A percentile compares a stretch with the other conserved stretches of the same genome.
These are phyloP conservation scores for Leucoraja erinaceus DNA, from an alignment of 2,113 vertebrate species.

Conservation along the genomic window DNA sequence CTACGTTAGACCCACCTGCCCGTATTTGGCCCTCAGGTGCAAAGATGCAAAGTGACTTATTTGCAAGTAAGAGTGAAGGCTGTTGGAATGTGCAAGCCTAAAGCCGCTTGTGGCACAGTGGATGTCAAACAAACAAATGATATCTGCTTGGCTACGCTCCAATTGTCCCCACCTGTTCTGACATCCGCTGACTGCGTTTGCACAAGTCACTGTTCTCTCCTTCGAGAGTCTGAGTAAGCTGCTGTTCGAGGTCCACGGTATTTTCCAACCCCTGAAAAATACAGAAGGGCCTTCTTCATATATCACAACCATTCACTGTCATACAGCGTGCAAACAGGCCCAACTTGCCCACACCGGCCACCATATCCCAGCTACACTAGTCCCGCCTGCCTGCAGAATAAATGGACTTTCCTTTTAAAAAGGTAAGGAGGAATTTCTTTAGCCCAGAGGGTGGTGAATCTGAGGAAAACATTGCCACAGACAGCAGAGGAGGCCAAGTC, in stretches of 20 bases:
- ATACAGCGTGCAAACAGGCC: too few relatives aligned
- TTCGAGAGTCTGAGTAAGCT: conserved; percentile 35
- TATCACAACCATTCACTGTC: background rate
- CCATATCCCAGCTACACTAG: too few relatives aligned
- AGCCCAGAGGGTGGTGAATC: too few relatives aligned
- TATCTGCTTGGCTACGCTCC: background rate
- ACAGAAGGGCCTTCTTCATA: background rate
- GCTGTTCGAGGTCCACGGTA: conserved; percentile 1
- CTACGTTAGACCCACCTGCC: too few relatives aligned
- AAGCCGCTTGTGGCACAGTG: background rate
- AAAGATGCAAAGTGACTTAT: background rate
- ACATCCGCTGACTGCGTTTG: conserved; percentile 58
- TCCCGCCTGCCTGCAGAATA: too few relatives aligned
- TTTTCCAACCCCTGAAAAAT: conserved; percentile 36
- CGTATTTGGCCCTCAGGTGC: background rate
- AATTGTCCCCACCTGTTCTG: conserved; percentile 56
- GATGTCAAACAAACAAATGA: too few relatives aligned
- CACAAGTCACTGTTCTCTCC: conserved; percentile 44
- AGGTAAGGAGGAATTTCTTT: too few relatives aligned
- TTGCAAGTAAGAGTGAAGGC: background rate
- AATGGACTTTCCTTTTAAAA: too few relatives aligned
- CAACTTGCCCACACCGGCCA: too few relatives aligned
- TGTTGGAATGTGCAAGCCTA: background rate
- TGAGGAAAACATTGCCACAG: too few relatives aligned
- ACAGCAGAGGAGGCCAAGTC: background rate